Evolutionary conservation across 2,113 vertebrate species (phyloP), one percentile per base, ranked within the genome.

Genomic region (Rhea pennata): DNA sequence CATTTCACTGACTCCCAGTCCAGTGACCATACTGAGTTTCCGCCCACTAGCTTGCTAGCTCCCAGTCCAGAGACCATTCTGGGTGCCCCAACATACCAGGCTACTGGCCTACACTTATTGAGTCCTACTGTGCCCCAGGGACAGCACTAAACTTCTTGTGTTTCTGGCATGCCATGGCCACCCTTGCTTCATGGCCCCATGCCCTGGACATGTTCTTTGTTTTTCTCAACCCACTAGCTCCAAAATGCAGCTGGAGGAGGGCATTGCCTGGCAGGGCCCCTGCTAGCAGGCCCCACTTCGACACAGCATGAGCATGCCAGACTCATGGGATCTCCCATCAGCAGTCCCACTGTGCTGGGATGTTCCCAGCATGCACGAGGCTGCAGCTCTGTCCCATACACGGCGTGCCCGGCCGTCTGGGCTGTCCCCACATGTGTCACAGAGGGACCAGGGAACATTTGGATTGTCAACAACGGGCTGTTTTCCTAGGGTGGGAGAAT

Each of bases 371-470:
- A 71, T 0, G 1, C 10, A 5, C 33, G 48, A 71, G 1, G 5
- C 50, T 71, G n/a, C 56, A 77, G 31, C 59, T 78, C 20, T 23
- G 3, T 20, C 14, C 71, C 50, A 48, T 44, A n/a, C 8, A 0
- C 1, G 16, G 82, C 83, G 29, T 82, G 42, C 53, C 16, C 46
- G 17, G 46, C 46, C 0, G 0, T 16, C 36, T 0, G 0, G 24
- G 39, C 56, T 91, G 66, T 66, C 82, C 77, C 67, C 66, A 50
- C 70, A 53, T 0, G 44, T 85, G 78, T 88, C 82, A 46, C 10
- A 0, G 2, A 22, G 51, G 56, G 36, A 23, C 48, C 0, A 0
- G 10, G 7, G 5, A 11, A 1, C 2, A 8, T 72, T 12, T 0
- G 3, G 9, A 7, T 31, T 96, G 87, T 94, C 92, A 94, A 82